Percentiles rank a stretch among this genome's conserved stretches.
These are phyloP conservation scores for Channa striata DNA, from an alignment of 2,797 vertebrate genomes.

Conservation along the genomic window DNA sequence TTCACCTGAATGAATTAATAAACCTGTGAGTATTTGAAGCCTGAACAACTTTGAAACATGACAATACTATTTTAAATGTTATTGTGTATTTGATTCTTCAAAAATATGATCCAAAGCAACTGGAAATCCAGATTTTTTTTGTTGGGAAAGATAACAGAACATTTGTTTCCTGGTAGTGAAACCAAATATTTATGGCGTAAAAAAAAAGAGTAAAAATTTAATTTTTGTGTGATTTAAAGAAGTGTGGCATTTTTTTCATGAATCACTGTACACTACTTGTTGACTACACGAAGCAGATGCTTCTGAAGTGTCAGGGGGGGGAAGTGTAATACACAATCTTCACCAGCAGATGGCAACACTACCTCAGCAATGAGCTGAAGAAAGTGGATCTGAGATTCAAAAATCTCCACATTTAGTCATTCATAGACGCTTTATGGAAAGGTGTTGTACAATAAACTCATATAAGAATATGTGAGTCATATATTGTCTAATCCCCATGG, in stretches of 20 bases:
- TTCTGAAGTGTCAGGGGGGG: background rate
- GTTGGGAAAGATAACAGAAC: background rate
- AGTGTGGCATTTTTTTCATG: background rate
- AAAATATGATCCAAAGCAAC: background rate
- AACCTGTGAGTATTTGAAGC: conserved; percentile 38
- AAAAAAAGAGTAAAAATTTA: background rate
- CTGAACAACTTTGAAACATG: conserved; percentile 15
- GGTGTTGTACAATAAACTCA: background rate
- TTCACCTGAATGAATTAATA: conserved; percentile 67
- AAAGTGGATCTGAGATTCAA: background rate
- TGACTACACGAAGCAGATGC: background rate
- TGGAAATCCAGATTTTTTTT: background rate
- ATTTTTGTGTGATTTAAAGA: background rate
- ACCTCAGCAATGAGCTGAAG: conserved; percentile 11
- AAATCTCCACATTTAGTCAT: no score
- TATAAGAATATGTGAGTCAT: background rate
- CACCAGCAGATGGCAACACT: conserved; percentile 65
- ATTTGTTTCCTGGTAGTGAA: background rate
- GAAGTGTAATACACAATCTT: conserved; percentile 40
- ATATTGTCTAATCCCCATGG: background rate
- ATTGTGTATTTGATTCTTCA: conserved; percentile 18
- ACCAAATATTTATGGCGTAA: background rate
- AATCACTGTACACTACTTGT: background rate
- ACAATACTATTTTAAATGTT: background rate
- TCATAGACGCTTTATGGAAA: no score